Conservation (phyloP, 2,888 invertebrate species). For the Tetranychus piercei region DNA sequence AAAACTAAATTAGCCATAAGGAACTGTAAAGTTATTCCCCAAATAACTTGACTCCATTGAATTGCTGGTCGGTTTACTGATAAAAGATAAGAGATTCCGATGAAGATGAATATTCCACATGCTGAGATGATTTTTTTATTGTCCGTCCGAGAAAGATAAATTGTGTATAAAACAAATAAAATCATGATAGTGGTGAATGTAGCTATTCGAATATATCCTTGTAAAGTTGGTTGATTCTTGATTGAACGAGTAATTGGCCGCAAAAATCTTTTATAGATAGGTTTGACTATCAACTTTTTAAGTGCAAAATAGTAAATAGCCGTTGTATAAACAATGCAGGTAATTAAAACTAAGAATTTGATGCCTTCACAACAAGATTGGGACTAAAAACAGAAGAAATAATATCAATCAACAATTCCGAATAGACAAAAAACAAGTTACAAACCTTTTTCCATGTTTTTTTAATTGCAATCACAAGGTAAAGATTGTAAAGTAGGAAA, state of each 20-base stretch:
- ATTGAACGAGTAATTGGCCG: background rate
- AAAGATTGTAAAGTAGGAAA: background rate
- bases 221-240: background rate
- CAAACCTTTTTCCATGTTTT: background rate
- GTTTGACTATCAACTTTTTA: constrained; percentile 13
- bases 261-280: background rate
- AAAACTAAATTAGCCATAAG: constrained; percentile 35
- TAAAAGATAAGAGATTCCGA: constrained; percentile 22
- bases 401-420: background rate
- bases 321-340: constrained; percentile 39
- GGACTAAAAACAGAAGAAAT: constrained; percentile 1
- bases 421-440: background rate
- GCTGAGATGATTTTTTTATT: constrained; percentile 21
- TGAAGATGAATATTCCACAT: constrained; percentile 21
- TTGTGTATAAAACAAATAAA: constrained; percentile 15
- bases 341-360: constrained; percentile 49
- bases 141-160: constrained; percentile 16
- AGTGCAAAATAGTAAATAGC: constrained; percentile 15
- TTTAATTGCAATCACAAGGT: background rate
- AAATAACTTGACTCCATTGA: constrained; percentile 34
- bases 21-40: constrained; percentile 37
- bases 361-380: constrained; percentile 45
- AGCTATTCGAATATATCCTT: constrained; percentile 7
- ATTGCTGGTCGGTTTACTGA: constrained; percentile 26
- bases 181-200: constrained; percentile 11